Evolutionary conservation across 2,113 vertebrate species (phyloP).

Genomic region (Lophotis ruficrista): DNA sequence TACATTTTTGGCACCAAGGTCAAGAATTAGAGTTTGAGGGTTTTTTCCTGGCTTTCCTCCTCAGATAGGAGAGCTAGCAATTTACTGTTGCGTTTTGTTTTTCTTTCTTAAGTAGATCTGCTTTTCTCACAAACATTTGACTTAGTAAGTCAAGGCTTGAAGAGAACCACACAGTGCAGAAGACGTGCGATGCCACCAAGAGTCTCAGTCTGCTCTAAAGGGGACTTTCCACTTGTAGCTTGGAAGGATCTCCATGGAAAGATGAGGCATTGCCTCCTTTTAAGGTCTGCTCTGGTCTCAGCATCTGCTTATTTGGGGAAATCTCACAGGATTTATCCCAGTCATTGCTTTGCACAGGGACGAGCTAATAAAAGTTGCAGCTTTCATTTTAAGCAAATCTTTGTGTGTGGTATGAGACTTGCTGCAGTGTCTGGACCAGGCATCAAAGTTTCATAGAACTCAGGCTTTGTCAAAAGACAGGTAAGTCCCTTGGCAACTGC

Average conservation of each 20-base stretch:
- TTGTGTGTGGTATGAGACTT: conserved; percentile 19
- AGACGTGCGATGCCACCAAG: neutral
- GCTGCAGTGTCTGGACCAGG: neutral
- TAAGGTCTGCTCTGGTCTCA: neutral
- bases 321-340: neutral
- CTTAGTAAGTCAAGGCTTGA: neutral
- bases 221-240: neutral
- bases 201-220: neutral
- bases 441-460: neutral
- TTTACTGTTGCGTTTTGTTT: neutral
- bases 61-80: neutral
- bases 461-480: conserved; percentile 9
- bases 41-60: neutral
- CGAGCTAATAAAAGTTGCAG: neutral
- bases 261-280: neutral
- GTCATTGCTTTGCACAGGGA: neutral
- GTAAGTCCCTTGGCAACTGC: conserved; percentile 1
- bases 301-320: neutral
- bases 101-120: neutral
- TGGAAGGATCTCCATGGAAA: neutral
- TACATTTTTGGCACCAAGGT: neutral
- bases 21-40: neutral
- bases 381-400: neutral
- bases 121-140: neutral
- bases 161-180: neutral